Evolutionary conservation across 2,113 vertebrate species (phyloP), one percentile per base, ranked within the genome.

Genomic region (Sigmodon hispidus): DNA sequence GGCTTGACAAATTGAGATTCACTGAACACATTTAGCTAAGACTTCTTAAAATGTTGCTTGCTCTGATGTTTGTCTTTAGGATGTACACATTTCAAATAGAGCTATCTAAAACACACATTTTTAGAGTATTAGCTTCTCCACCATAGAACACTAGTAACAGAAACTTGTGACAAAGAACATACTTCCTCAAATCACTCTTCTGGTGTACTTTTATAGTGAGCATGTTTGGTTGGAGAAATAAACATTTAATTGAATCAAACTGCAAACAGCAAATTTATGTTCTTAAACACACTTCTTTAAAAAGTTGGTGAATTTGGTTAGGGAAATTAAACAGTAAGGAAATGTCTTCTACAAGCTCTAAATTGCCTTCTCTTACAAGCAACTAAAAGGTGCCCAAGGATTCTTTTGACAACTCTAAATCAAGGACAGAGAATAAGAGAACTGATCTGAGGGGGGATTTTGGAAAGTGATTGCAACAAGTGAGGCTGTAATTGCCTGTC

Each of bases 221-320:
- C 55, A n/a, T 87, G 10, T 65, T 88, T 90, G 52, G 31, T 72
- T 61, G 9, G 94, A 96, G 61, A 91, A 95, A 95, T 92, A 83
- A 94, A 81, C 40, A 85, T 88, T 61, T 94, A 94, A 96, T 75
- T 63, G 26, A 87, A 84, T 89, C 90, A 90, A 81, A 85, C 40
- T 12, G 40, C 59, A 83, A 31, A 93, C 45, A 34, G 59, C 13
- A 92, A 92, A 95, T 83, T 36, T 16, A 94, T 36, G n/a, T 75
- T n/a, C 31, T 93, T 76, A 86, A 92, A 40, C 4, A 13, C 1
- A 91, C 9, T 92, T 92, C 84, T 61, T 96, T 84, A 87, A 55
- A 21, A 90, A 57, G 89, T 90, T 36, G 72, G 13, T 93, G 75
- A 94, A 75, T 96, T 95, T 57, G 90, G 31, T 93, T 93, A 73